Evolutionary conservation across 2,797 vertebrate species (phyloP).

Genomic region (Vireo griseus): DNA sequence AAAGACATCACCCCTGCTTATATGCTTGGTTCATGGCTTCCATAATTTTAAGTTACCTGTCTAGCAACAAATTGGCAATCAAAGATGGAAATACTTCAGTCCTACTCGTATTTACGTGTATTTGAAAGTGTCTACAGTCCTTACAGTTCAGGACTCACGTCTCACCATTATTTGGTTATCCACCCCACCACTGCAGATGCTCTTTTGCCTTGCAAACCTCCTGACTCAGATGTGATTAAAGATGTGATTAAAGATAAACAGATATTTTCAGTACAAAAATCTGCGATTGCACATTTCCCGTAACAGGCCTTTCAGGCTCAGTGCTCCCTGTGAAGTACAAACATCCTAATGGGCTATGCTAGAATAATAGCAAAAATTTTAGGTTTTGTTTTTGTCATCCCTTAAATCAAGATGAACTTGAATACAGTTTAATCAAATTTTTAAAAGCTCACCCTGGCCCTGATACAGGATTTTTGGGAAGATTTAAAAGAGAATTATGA

Average conservation of each 20-base stretch:
- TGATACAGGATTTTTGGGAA: fast-evolving
- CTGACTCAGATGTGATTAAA: not conserved
- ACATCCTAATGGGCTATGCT: not conserved
- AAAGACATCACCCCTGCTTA: not conserved
- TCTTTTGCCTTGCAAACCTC: not conserved
- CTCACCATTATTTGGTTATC: not conserved
- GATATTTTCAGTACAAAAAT: not conserved
- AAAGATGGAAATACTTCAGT: not conserved
- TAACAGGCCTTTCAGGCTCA: not conserved
- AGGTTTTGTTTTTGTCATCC: not conserved
- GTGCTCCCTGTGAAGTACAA: not conserved
- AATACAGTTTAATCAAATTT: not conserved
- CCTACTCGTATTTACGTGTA: not conserved
- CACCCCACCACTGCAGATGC: not conserved
- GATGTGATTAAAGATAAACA: not conserved
- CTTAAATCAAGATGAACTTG: not conserved
- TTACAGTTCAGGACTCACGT: not conserved
- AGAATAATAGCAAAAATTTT: not conserved
- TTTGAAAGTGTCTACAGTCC: not conserved
- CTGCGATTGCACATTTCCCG: not conserved
- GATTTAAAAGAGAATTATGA: not conserved
- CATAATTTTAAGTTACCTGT: not conserved
- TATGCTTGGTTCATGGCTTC: not conserved
- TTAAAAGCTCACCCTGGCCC: not conserved
- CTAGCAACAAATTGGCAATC: not conserved